phyloP scores from a whole-genome alignment of 2,113 vertebrate species.

The Chinchilla lanigera region DNA sequence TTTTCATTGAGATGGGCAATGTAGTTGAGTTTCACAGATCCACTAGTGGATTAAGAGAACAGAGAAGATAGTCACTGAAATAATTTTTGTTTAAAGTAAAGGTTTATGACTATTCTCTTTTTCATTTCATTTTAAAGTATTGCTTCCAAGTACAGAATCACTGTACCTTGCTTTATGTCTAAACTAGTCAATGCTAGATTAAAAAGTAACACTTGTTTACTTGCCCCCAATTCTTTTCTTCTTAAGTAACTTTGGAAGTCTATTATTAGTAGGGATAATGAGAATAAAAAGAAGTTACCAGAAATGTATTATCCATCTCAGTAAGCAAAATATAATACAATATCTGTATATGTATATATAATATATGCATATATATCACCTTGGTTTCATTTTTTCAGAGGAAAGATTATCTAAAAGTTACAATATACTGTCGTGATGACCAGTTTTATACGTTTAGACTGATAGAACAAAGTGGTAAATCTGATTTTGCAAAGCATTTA shows the following conservation, averaged over 20 bases:
- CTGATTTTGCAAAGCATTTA: background rate
- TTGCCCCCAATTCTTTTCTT: background rate
- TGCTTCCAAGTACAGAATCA: background rate
- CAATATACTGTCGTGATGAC: background rate
- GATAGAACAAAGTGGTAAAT: conserved; percentile 13
- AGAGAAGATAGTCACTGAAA: background rate
- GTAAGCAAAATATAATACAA: background rate
- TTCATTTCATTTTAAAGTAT: background rate
- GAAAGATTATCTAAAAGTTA: background rate
- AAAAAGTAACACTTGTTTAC: conserved; percentile 13
- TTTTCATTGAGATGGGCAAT: background rate
- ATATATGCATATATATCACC: background rate
- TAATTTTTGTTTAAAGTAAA: conserved; percentile 8
- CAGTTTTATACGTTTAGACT: background rate
- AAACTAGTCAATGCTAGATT: background rate
- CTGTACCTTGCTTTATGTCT: background rate
- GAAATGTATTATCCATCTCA: background rate
- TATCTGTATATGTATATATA: background rate
- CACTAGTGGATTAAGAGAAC: background rate
- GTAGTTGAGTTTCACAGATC: background rate
- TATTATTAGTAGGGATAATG: conserved; percentile 30
- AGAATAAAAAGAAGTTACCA: conserved; percentile 42
- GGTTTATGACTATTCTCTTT: background rate
- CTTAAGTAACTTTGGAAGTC: conserved; percentile 49
- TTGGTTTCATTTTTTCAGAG: conserved; percentile 2